Conservation (phyloP, 2,888 invertebrate genomes). For the Zaprionus bogoriensis region DNA sequence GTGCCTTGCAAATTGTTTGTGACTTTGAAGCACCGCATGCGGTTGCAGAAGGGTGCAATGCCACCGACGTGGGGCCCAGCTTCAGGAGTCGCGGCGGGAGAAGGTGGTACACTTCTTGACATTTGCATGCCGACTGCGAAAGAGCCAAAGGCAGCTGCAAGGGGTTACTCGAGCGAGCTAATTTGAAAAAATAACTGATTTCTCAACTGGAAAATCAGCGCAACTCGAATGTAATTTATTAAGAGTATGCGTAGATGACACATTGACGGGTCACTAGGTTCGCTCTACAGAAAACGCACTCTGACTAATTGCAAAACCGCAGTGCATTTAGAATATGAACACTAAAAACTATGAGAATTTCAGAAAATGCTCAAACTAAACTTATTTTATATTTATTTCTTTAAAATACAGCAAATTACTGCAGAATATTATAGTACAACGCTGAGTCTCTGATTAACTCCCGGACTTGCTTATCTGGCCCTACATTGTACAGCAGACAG, state of each 20-base stretch:
- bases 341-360: too few relatives aligned
- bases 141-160: conserved; percentile 48
- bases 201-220: conserved; percentile 17
- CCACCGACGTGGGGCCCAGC: background rate
- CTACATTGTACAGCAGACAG: conserved; percentile 6
- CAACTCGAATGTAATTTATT: background rate
- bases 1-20: conserved; percentile 72
- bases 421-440: too few relatives aligned
- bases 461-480: background rate
- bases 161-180: conserved; percentile 48
- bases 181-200: conserved; percentile 32
- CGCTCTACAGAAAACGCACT: background rate
- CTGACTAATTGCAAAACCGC: background rate
- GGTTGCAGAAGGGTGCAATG: conserved; percentile 17
- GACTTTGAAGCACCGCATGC: conserved; percentile 59
- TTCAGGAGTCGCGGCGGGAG: background rate
- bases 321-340: too few relatives aligned
- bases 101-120: conserved; percentile 33
- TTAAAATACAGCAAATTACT: too few relatives aligned
- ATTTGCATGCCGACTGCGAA: conserved; percentile 47
- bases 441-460: background rate
- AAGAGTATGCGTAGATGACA: background rate
- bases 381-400: too few relatives aligned
- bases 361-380: too few relatives aligned
- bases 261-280: background rate